phyloP scores from a whole-genome alignment of 2,113 vertebrate genomes.

The Terrapene triunguis region DNA sequence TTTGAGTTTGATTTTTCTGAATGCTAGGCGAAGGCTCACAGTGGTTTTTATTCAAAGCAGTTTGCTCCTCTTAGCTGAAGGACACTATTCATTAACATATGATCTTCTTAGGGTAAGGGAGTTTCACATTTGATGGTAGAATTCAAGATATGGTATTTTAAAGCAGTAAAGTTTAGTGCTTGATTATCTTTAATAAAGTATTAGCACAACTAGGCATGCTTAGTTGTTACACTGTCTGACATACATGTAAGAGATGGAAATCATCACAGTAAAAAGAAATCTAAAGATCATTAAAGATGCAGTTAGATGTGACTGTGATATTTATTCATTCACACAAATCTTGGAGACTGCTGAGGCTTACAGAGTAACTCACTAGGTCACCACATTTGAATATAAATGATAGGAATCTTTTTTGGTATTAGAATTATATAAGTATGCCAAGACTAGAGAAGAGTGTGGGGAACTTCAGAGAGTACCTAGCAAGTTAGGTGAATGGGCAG shows the following conservation, averaged over 20 bases:
- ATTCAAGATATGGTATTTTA: constrained; percentile 38
- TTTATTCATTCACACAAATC: constrained; percentile 66
- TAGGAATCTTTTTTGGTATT: constrained; percentile 39
- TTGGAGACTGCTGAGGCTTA: constrained; percentile 25
- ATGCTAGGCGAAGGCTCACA: not conserved
- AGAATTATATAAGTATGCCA: constrained; percentile 49
- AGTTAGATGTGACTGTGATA: constrained; percentile 56
- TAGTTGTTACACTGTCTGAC: constrained; percentile 14
- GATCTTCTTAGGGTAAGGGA: constrained; percentile 19
- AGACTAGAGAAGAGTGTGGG: constrained; percentile 13
- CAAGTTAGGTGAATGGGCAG: constrained; percentile 38
- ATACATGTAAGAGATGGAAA: constrained; percentile 17
- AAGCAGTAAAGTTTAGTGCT: not conserved
- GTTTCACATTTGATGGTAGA: constrained; percentile 45
- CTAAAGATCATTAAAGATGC: constrained; percentile 33
- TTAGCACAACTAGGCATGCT: constrained; percentile 27
- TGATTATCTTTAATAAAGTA: constrained; percentile 58
- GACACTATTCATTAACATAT: constrained; percentile 10
- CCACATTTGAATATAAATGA: constrained; percentile 58
- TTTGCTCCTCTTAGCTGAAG: not conserved
- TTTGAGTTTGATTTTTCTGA: constrained; percentile 2
- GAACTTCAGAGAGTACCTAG: constrained; percentile 17
- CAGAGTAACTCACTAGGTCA: constrained; percentile 14
- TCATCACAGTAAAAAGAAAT: constrained; percentile 44
- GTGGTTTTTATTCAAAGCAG: not conserved